Percentiles rank a stretch among this genome's conserved stretches.
These are phyloP conservation scores for Drosophila anomelani DNA, from an alignment of 2,888 invertebrate genomes.

Conservation along the genomic window DNA sequence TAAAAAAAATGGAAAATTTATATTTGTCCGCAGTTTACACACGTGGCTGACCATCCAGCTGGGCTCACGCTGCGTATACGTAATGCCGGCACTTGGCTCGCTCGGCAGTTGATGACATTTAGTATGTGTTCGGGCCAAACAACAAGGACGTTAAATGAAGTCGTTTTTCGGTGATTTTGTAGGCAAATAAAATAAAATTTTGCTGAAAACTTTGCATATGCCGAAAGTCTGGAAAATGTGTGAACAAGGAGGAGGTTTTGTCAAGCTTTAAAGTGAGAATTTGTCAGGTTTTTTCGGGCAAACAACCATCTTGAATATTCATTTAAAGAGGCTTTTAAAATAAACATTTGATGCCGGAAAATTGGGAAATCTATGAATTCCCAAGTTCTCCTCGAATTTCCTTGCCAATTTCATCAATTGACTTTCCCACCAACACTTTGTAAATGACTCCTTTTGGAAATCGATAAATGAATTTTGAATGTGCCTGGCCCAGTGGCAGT, in stretches of 20 bases:
- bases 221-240: background rate
- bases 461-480: conserved; percentile 60
- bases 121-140: conserved; percentile 30
- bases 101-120: conserved; percentile 41
- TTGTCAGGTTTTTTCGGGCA: background rate
- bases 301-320: too few relatives aligned
- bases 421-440: conserved; percentile 40
- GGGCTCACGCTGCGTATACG: conserved; percentile 44
- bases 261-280: background rate
- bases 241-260: background rate
- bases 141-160: conserved; percentile 27
- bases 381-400: background rate
- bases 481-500: conserved; percentile 15
- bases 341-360: background rate
- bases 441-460: conserved; percentile 42
- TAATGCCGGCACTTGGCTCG: conserved; percentile 15
- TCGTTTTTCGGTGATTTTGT: conserved; percentile 14
- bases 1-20: conserved; percentile 44
- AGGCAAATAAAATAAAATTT: background rate
- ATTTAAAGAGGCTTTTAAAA: background rate
- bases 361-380: background rate
- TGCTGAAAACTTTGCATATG: conserved; percentile 2
- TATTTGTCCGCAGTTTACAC: conserved; percentile 35
- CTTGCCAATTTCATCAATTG: conserved; percentile 23
- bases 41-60: conserved; percentile 10